Conservation (phyloP, 2,888 invertebrate species). For the Yponomeuta plumbellus region DNA sequence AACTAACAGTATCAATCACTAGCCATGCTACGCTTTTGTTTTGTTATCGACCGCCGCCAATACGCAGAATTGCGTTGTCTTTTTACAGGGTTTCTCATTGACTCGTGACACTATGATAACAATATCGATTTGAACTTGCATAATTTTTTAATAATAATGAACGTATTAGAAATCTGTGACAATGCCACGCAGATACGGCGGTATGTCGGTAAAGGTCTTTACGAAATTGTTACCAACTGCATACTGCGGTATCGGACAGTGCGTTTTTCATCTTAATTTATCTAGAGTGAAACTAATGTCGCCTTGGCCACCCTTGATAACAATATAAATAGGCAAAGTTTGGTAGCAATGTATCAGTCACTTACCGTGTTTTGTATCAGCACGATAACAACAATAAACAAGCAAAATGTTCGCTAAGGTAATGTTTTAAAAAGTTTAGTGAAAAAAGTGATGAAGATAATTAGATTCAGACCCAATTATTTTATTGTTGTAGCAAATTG, state of each 20-base stretch:
- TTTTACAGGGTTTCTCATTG: not conserved
- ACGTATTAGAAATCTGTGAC: slow-evolving; percentile 29
- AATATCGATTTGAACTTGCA: slow-evolving; percentile 10
- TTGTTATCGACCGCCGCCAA: not conserved
- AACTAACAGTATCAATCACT: not conserved
- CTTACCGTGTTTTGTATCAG: slow-evolving; percentile 38
- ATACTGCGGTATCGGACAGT: slow-evolving; percentile 33
- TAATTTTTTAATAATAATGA: slow-evolving; percentile 8
- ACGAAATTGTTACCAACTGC: slow-evolving; percentile 50
- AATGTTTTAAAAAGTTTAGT: slow-evolving; percentile 22
- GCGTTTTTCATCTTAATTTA: slow-evolving; percentile 24
- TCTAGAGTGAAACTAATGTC: slow-evolving; percentile 61
- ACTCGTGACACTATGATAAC: slow-evolving; percentile 11
- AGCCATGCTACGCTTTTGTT: not conserved
- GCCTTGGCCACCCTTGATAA: slow-evolving; percentile 58
- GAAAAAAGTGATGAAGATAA: not conserved
- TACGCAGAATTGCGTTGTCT: not conserved
- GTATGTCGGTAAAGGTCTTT: slow-evolving; percentile 39
- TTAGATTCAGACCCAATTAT: not conserved
- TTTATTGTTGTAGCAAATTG: not conserved
- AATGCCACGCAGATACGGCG: slow-evolving; percentile 43
- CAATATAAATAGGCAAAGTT: slow-evolving; percentile 62
- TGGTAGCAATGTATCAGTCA: slow-evolving; percentile 53
- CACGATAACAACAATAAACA: slow-evolving; percentile 30
- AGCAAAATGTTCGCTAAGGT: slow-evolving; percentile 62